phyloP scores from a whole-genome alignment of 2,797 vertebrate genomes.

The Pipistrellus pipistrellus region DNA sequence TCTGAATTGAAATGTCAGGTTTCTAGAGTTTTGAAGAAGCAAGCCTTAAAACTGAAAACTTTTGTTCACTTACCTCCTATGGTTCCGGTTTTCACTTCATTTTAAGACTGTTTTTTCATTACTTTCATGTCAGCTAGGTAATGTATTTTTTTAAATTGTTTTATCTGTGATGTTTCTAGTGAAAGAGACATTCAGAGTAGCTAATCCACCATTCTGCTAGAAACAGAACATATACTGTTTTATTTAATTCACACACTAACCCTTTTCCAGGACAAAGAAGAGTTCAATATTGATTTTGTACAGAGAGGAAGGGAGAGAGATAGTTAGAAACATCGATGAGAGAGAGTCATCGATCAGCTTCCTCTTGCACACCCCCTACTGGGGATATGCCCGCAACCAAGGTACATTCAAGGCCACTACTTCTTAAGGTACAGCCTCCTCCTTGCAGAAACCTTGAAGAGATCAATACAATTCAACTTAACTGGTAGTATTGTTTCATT shows the following conservation, averaged over 20 bases:
- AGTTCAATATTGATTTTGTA: neutral
- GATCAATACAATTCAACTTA: neutral
- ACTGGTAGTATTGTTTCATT: neutral
- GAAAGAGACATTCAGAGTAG: neutral
- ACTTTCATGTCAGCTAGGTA: neutral
- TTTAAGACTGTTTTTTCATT: neutral
- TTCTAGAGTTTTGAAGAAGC: neutral
- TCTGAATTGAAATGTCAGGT: neutral
- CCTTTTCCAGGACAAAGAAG: neutral
- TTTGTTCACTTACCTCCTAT: neutral
- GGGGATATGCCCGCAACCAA: too few species aligned
- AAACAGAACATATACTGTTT: conserved; percentile 19
- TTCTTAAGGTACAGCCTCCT: neutral
- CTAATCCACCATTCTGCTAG: neutral
- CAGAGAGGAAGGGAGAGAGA: too few species aligned
- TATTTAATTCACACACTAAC: neutral
- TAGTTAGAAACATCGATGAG: too few species aligned
- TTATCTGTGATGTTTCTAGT: neutral
- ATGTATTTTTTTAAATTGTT: neutral
- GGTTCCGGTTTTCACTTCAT: neutral
- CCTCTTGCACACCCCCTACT: too few species aligned
- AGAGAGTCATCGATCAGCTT: too few species aligned
- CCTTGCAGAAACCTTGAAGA: neutral
- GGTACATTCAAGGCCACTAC: neutral
- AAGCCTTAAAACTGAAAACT: neutral